Conservation (phyloP, 2,888 invertebrate species). For the Cabera pusaria region DNA sequence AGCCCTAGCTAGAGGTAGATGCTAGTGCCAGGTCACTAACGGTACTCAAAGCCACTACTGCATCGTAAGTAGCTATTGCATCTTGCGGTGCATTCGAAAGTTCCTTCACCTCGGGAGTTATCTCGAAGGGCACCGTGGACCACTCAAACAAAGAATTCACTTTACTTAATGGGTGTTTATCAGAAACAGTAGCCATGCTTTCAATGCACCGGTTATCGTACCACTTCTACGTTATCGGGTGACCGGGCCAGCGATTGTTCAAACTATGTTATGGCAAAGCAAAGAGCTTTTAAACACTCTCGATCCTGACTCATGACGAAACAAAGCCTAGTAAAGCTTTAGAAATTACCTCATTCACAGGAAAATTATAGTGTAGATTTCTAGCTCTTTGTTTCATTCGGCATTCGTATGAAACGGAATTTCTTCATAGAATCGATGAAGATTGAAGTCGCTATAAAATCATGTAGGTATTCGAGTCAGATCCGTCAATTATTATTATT, state of each 20-base stretch:
- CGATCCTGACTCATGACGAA: constrained; percentile 38
- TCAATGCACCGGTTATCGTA: constrained; percentile 68
- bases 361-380: constrained; percentile 15
- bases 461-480: constrained; percentile 8
- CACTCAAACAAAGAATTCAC: constrained; percentile 41
- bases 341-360: constrained; percentile 18
- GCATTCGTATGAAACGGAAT: constrained; percentile 2
- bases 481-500: constrained; percentile 12
- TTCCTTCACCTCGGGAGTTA: constrained; percentile 56
- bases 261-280: constrained; percentile 42
- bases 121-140: constrained; percentile 48
- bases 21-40: constrained; percentile 65
- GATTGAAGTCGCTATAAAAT: too few relatives aligned
- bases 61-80: constrained; percentile 68
- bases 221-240: constrained; percentile 63
- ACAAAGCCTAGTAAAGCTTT: constrained; percentile 26
- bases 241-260: constrained; percentile 62
- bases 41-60: constrained; percentile 59
- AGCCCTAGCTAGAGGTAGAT: constrained; percentile 20
- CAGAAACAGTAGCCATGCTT: constrained; percentile 52
- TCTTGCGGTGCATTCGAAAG: constrained; percentile 55
- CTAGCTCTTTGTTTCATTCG: constrained; percentile 10
- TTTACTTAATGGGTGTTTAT: constrained; percentile 45
- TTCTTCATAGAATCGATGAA: constrained; percentile 7
- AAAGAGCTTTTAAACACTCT: constrained; percentile 42